phyloP scores from a whole-genome alignment of 1,140 invertebrate genomes.

The Drosophila leontia region DNA sequence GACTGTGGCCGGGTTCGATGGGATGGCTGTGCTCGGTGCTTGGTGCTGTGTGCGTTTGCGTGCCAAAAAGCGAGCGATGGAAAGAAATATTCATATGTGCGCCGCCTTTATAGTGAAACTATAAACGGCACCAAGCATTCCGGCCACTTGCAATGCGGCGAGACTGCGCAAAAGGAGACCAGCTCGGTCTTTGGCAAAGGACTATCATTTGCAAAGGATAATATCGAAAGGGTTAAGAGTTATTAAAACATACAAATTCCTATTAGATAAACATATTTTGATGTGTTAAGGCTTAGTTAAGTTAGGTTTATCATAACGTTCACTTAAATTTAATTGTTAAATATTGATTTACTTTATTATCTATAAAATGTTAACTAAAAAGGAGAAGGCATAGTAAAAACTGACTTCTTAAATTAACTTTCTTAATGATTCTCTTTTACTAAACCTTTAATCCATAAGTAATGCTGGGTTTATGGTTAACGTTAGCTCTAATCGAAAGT shows the following conservation, averaged over 20 bases:
- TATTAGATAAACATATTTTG: too few species aligned
- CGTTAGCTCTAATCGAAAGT: not conserved
- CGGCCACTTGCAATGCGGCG: slow-evolving; percentile 44
- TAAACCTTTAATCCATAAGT: not conserved
- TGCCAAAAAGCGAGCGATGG: slow-evolving; percentile 68
- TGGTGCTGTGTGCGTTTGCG: slow-evolving; percentile 69
- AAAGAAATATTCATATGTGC: slow-evolving; percentile 75
- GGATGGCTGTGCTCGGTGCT: slow-evolving; percentile 16
- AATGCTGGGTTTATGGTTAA: not conserved
- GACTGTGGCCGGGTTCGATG: slow-evolving; percentile 43
- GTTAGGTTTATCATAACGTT: too few species aligned
- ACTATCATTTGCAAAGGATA: not conserved
- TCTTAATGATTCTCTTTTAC: not conserved
- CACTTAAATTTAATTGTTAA: not conserved
- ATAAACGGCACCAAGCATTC: slow-evolving; percentile 59
- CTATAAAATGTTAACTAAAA: not conserved
- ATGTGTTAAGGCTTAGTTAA: too few species aligned
- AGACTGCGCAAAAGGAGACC: slow-evolving; percentile 56
- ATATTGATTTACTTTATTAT: not conserved
- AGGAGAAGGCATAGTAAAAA: not conserved
- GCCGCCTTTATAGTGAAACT: slow-evolving; percentile 66
- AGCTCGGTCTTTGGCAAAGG: slow-evolving; percentile 16
- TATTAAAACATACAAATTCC: not conserved
- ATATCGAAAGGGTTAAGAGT: not conserved
- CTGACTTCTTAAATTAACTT: not conserved